phyloP scores from a whole-genome alignment of 2,888 invertebrate genomes.

The Neoascia interrupta region DNA sequence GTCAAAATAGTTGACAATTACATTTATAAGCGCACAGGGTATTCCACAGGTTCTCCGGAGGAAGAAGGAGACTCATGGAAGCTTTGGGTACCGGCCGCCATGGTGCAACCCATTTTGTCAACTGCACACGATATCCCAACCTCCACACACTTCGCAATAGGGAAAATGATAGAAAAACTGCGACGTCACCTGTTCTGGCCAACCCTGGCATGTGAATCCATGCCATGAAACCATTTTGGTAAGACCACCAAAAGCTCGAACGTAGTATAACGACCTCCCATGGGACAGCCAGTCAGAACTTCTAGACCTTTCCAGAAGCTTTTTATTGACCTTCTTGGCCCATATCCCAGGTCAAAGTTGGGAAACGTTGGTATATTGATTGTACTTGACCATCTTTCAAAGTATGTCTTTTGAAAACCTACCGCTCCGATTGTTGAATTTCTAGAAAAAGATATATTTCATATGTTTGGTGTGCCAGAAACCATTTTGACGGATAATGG shows the following conservation, averaged over 20 bases:
- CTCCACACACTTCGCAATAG: not conserved
- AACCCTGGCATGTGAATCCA: not conserved
- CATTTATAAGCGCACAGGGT: no score
- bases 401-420: not conserved
- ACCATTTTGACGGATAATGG: slow-evolving; percentile 2
- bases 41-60: no score
- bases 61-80: no score
- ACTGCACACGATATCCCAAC: not conserved
- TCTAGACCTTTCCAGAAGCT: not conserved
- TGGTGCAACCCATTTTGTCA: not conserved
- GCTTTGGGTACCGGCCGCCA: slow-evolving; percentile 29
- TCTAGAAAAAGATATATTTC: not conserved
- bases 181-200: not conserved
- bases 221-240: not conserved
- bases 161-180: not conserved
- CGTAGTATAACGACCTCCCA: not conserved
- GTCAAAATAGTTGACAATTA: no score
- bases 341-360: not conserved
- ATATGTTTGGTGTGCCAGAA: not conserved
- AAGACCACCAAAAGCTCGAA: not conserved
- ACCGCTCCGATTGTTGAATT: not conserved
- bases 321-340: not conserved
- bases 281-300: no score
- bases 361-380: not conserved
- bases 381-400: not conserved